Conservation (phyloP, 2,797 vertebrate genomes). For the Acestrorhynchus altus region DNA sequence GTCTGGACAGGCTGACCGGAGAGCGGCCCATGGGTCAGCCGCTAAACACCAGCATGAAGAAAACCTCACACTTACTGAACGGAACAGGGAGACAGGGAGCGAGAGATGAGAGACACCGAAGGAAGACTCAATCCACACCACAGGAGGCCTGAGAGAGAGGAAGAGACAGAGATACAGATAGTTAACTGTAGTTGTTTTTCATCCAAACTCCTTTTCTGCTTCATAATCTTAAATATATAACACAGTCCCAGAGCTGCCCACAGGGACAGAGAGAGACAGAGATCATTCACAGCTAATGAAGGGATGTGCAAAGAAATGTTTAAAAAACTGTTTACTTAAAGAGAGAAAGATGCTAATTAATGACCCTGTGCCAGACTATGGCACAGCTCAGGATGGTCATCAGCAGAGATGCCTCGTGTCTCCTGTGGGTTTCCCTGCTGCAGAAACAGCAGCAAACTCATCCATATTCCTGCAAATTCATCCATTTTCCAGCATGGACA, state of each 20-base stretch:
- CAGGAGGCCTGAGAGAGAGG: constrained; percentile 8
- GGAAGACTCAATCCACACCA: not conserved
- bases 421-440: not conserved
- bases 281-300: too few relatives aligned
- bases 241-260: not conserved
- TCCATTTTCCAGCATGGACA: not conserved
- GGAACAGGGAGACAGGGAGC: not conserved
- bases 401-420: not conserved
- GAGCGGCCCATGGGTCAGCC: constrained; percentile 71
- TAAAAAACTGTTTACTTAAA: too few relatives aligned
- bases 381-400: not conserved
- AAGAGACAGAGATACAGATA: not conserved
- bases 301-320: too few relatives aligned
- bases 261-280: not conserved
- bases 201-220: not conserved
- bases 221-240: constrained; percentile 6
- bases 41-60: constrained; percentile 76
- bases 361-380: not conserved
- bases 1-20: constrained; percentile 72
- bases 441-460: constrained; percentile 7
- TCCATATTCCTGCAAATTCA: not conserved
- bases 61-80: not conserved
- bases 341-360: not conserved
- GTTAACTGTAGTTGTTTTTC: not conserved
- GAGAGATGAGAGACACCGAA: not conserved